Conservation (phyloP, 2,888 invertebrate species). For the Taenaris catops region DNA sequence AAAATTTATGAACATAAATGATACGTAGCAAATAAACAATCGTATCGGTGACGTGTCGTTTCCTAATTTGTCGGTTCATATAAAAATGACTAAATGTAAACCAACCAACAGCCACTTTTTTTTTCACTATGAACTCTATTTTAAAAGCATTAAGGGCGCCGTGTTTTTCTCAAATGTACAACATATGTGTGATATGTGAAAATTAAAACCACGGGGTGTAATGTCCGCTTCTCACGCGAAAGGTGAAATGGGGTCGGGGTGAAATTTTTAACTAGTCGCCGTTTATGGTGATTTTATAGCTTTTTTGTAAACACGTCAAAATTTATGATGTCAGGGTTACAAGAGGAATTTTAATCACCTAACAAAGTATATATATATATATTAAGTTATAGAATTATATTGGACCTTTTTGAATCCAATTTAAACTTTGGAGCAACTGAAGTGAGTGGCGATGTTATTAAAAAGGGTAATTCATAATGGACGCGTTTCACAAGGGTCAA, state of each 20-base stretch:
- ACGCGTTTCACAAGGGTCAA: no score
- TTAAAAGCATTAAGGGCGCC: constrained; percentile 6
- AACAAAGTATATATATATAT: constrained; percentile 18
- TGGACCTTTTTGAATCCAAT: neutral
- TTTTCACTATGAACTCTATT: constrained; percentile 14
- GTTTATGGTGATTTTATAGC: constrained; percentile 25
- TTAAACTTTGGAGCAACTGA: neutral
- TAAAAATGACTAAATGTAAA: neutral
- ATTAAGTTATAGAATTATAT: constrained; percentile 15
- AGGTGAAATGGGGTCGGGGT: constrained; percentile 30
- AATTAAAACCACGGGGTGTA: constrained; percentile 51
- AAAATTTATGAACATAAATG: neutral
- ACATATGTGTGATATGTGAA: constrained; percentile 57
- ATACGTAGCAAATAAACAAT: neutral
- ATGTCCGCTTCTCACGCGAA: constrained; percentile 41
- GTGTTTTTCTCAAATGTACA: constrained; percentile 19
- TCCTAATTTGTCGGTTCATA: constrained; percentile 1
- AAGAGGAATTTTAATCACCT: constrained; percentile 22
- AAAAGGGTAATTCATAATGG: no score
- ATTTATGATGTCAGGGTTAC: constrained; percentile 25
- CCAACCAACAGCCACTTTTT: constrained; percentile 2
- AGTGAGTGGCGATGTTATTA: neutral
- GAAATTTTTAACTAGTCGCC: constrained; percentile 12
- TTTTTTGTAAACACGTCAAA: constrained; percentile 27
- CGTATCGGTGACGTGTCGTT: constrained; percentile 1